Evolutionary conservation across 1,140 invertebrate genomes (phyloP).

Genomic region (Trypoxylus dichotomus): DNA sequence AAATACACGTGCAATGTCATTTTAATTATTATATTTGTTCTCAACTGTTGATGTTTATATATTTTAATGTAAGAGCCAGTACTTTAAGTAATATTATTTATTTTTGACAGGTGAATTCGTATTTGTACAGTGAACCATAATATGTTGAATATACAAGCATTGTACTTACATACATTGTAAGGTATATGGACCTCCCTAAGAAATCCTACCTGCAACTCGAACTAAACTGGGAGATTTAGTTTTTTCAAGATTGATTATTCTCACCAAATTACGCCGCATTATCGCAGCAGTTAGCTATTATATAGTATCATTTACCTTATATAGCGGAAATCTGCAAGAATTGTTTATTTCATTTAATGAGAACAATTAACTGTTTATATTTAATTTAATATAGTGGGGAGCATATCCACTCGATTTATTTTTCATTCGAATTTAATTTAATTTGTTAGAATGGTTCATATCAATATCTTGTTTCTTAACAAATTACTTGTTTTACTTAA

Average conservation of each 20-base stretch:
- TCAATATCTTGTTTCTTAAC: neutral
- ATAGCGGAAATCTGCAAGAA: too few relatives aligned
- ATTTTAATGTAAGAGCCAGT: conserved; percentile 54
- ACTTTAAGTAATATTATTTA: conserved; percentile 52
- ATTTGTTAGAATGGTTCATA: too few relatives aligned
- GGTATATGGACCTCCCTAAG: conserved; percentile 8
- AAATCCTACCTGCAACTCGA: conserved; percentile 21
- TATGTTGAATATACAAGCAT: conserved; percentile 36
- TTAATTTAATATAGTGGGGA: too few relatives aligned
- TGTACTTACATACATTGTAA: conserved; percentile 33
- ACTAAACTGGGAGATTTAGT: conserved; percentile 16
- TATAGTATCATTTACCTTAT: too few relatives aligned
- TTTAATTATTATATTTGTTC: conserved; percentile 40
- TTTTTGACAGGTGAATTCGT: conserved; percentile 47
- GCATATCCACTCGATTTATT: too few relatives aligned
- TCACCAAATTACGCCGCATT: too few relatives aligned
- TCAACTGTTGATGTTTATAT: conserved; percentile 54
- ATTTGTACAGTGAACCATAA: conserved; percentile 36
- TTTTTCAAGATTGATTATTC: too few relatives aligned
- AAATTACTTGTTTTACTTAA: neutral
- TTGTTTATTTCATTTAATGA: too few relatives aligned
- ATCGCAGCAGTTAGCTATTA: too few relatives aligned
- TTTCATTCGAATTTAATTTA: too few relatives aligned
- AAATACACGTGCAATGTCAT: conserved; percentile 46
- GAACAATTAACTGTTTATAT: too few relatives aligned